Evolutionary conservation across 2,113 vertebrate genomes (phyloP).

Genomic region (Globicephala melas): DNA sequence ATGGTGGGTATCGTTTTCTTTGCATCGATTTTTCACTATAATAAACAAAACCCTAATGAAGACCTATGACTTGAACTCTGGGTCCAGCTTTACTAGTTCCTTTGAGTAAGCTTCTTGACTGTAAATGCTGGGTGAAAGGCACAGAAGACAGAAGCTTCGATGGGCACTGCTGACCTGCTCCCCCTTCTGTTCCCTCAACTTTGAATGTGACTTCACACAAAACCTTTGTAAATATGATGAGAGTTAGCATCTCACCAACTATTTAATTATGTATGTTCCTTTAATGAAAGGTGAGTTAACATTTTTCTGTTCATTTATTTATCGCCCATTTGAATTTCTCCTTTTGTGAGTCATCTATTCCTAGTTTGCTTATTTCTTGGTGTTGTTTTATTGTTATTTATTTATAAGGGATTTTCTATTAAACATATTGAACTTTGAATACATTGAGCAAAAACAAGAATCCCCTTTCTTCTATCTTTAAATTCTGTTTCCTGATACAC

Average conservation of each 20-base stretch:
- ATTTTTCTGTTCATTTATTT: not conserved
- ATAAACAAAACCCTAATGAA: not conserved
- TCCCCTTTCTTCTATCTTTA: not conserved
- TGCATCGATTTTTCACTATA: not conserved
- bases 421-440: not conserved
- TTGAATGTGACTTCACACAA: not conserved
- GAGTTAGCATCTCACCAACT: not conserved
- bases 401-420: not conserved
- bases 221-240: not conserved
- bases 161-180: not conserved
- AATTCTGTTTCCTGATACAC: conserved; percentile 3
- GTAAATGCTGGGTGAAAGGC: not conserved
- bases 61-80: not conserved
- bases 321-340: not conserved
- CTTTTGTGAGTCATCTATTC: not conserved
- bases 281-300: not conserved
- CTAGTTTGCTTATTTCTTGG: not conserved
- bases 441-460: not conserved
- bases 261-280: not conserved
- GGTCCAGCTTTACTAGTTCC: not conserved
- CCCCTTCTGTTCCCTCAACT: not conserved
- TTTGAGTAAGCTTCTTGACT: not conserved
- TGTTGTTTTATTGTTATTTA: not conserved
- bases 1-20: not conserved
- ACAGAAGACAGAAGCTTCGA: not conserved